A percentile compares a stretch with the other conserved stretches of the same genome.
Evolutionary conservation across 2,113 vertebrate genomes (phyloP).

Genomic region (Rissa tridactyla): DNA sequence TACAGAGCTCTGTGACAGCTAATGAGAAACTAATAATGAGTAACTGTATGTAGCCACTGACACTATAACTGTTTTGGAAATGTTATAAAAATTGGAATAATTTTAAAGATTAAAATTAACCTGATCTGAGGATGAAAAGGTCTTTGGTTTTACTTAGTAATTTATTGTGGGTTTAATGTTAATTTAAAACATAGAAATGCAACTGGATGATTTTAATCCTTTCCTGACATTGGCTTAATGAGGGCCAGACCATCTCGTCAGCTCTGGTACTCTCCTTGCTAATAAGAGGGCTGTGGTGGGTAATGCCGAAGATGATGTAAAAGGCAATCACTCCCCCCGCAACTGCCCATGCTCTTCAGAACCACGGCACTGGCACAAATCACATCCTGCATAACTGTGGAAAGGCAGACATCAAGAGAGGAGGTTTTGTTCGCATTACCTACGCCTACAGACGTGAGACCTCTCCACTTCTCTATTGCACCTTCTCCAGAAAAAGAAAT

Average conservation of each 20-base stretch:
- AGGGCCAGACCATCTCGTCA: background rate
- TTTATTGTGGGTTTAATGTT: background rate
- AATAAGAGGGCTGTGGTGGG: background rate
- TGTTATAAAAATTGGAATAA: background rate
- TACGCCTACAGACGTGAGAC: background rate
- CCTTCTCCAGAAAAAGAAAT: background rate
- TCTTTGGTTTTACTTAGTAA: conserved; percentile 1
- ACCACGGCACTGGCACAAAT: fast-evolving
- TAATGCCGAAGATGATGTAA: background rate
- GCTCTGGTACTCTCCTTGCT: background rate
- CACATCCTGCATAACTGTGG: background rate
- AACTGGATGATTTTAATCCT: background rate
- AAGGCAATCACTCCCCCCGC: background rate
- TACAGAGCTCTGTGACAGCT: background rate
- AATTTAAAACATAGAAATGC: conserved; percentile 6
- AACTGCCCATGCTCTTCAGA: background rate
- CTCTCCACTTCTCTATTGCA: background rate
- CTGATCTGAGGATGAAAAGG: background rate
- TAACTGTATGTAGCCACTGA: background rate
- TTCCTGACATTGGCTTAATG: background rate
- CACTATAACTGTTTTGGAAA: background rate
- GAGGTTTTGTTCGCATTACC: background rate
- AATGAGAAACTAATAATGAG: background rate
- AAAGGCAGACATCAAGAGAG: background rate
- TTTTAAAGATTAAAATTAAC: background rate